Evolutionary conservation across 2,797 vertebrate genomes (phyloP).

Genomic region (Parambassis ranga): DNA sequence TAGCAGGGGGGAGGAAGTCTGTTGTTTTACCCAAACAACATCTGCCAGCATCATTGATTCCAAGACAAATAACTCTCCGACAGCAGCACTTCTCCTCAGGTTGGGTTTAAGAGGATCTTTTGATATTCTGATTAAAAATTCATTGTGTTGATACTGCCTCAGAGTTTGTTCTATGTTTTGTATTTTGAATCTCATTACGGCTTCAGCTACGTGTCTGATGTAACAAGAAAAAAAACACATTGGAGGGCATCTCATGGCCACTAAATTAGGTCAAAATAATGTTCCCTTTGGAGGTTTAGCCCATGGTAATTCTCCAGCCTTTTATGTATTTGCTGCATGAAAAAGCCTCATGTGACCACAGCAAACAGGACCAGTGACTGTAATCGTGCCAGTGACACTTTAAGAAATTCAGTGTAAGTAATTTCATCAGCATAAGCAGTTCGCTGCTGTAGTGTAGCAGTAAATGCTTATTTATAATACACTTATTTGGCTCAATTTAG

Average conservation of each 20-base stretch:
- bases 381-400: not conserved
- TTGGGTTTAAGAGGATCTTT: slow-evolving; percentile 75
- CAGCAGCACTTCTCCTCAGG: slow-evolving; percentile 70
- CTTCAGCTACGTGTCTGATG: slow-evolving; percentile 40
- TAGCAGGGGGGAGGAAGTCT: slow-evolving; percentile 62
- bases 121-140: slow-evolving; percentile 81
- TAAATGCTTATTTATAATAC: too few species aligned
- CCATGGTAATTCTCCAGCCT: slow-evolving; percentile 31
- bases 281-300: slow-evolving; percentile 51
- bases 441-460: not conserved
- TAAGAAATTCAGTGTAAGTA: not conserved
- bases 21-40: slow-evolving; percentile 80
- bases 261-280: slow-evolving; percentile 71
- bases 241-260: slow-evolving; percentile 55
- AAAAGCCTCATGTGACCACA: slow-evolving; percentile 14
- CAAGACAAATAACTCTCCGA: slow-evolving; percentile 74
- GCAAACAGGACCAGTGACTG: slow-evolving; percentile 3
- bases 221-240: slow-evolving; percentile 37
- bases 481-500: too few species aligned
- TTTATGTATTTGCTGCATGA: slow-evolving; percentile 38
- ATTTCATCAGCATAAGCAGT: not conserved
- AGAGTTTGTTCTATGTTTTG: slow-evolving; percentile 64
- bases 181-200: slow-evolving; percentile 68
- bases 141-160: slow-evolving; percentile 77
- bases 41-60: slow-evolving; percentile 72